Percentiles rank a stretch among this genome's conserved stretches.
Conservation (phyloP, 1,140 invertebrate genomes). For the Laupala kohalensis region DNA sequence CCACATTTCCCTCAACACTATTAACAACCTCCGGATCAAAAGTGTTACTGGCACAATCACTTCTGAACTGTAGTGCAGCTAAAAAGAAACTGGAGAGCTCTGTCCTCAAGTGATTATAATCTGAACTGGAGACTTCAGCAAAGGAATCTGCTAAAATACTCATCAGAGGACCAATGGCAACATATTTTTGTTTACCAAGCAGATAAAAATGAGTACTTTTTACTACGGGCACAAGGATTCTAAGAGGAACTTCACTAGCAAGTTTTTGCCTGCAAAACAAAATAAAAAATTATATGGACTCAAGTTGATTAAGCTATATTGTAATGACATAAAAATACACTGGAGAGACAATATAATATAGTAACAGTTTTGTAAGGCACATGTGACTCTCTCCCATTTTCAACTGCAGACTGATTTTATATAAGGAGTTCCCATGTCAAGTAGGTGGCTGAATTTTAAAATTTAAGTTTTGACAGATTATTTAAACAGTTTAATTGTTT, state of each 20-base stretch:
- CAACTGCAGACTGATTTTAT: too few relatives aligned
- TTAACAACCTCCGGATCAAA: slow-evolving; percentile 22
- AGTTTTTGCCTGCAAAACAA: slow-evolving; percentile 41
- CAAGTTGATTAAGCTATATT: not conserved
- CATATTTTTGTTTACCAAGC: slow-evolving; percentile 38
- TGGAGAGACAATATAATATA: not conserved
- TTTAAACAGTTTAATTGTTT: too few relatives aligned
- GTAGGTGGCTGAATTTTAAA: too few relatives aligned
- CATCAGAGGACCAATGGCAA: slow-evolving; percentile 56
- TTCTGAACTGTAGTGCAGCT: slow-evolving; percentile 56
- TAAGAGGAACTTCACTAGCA: slow-evolving; percentile 47
- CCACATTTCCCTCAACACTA: slow-evolving; percentile 53
- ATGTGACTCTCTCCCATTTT: too few relatives aligned
- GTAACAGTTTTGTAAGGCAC: not conserved
- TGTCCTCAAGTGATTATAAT: slow-evolving; percentile 46
- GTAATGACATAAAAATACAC: not conserved
- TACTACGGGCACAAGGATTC: slow-evolving; percentile 64
- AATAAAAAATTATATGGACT: slow-evolving; percentile 6
- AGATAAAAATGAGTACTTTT: slow-evolving; percentile 49
- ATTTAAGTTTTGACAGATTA: too few relatives aligned
- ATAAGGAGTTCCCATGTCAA: too few relatives aligned
- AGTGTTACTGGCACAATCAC: slow-evolving; percentile 22
- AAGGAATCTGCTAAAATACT: slow-evolving; percentile 57
- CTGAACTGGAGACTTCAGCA: slow-evolving; percentile 35
- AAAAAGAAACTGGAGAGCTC: slow-evolving; percentile 63